These are phyloP conservation scores for Gonioctena quinquepunctata DNA, from an alignment of 1,140 invertebrate species.

Conservation along the genomic window DNA sequence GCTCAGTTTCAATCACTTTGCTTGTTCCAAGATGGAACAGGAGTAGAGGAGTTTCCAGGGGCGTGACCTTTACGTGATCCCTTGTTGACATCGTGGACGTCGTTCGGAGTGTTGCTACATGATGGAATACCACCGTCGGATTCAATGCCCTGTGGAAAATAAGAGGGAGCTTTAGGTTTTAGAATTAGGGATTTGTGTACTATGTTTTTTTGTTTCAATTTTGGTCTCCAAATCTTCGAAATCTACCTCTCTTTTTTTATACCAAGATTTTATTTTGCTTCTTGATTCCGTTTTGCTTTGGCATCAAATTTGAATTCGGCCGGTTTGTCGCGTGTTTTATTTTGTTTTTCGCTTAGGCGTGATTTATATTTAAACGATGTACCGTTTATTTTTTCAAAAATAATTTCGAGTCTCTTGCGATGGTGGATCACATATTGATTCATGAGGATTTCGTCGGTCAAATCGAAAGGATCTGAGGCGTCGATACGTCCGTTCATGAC, in stretches of 20 bases:
- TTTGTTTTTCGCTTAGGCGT: not conserved
- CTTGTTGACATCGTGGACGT: too few species aligned
- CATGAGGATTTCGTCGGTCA: slow-evolving; percentile 19
- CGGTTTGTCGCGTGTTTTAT: not conserved
- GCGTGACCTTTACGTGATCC: not conserved
- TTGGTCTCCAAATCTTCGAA: not conserved
- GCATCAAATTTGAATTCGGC: not conserved
- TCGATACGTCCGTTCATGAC: slow-evolving; percentile 3
- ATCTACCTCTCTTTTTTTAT: not conserved
- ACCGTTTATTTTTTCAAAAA: slow-evolving; percentile 4
- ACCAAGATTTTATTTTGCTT: too few species aligned
- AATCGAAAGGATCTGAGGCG: slow-evolving; percentile 8
- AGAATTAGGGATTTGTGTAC: not conserved
- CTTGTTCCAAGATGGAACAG: not conserved
- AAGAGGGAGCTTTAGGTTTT: not conserved
- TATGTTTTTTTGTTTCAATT: not conserved
- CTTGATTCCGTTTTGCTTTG: not conserved
- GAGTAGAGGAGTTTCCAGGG: slow-evolving; percentile 10
- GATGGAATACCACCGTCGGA: not conserved
- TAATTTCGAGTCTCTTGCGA: not conserved
- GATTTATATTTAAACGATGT: not conserved
- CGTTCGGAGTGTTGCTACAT: not conserved
- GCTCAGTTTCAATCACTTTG: slow-evolving; percentile 14
- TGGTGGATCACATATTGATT: slow-evolving; percentile 1
- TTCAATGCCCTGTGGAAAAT: not conserved